These are phyloP conservation scores for Gymnocheta viridis DNA, from an alignment of 2,888 invertebrate genomes.

Conservation along the genomic window DNA sequence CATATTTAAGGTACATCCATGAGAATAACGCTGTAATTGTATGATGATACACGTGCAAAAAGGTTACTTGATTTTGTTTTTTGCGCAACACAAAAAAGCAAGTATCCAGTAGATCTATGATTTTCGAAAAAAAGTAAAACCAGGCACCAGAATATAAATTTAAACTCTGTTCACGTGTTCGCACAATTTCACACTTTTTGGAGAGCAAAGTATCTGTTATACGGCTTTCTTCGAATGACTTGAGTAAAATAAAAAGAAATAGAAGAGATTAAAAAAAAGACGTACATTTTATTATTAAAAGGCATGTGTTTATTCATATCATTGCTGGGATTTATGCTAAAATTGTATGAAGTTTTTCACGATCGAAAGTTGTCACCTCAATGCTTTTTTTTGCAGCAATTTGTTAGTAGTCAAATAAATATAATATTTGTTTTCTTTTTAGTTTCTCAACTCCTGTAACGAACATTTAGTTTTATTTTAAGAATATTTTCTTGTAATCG, in stretches of 20 bases:
- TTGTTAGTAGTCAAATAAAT: too few species aligned
- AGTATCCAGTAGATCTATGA: slow-evolving; percentile 90
- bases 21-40: slow-evolving; percentile 89
- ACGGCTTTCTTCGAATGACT: slow-evolving; percentile 79
- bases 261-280: background rate
- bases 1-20: slow-evolving; percentile 90
- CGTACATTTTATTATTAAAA: too few species aligned
- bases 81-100: slow-evolving; percentile 95
- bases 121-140: slow-evolving; percentile 91
- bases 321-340: too few species aligned
- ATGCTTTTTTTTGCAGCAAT: too few species aligned
- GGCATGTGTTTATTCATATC: too few species aligned
- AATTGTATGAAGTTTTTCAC: too few species aligned
- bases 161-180: slow-evolving; percentile 83
- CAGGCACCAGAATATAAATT: slow-evolving; percentile 84
- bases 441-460: too few species aligned
- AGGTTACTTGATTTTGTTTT: slow-evolving; percentile 93
- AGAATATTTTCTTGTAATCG: too few species aligned
- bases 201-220: slow-evolving; percentile 77
- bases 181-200: slow-evolving; percentile 78
- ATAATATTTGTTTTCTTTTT: too few species aligned
- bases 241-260: slow-evolving; percentile 1
- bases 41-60: slow-evolving; percentile 95
- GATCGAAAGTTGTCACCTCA: too few species aligned
- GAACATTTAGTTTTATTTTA: too few species aligned